These are phyloP conservation scores for Argynnis bischoffii DNA, from an alignment of 2,888 invertebrate species.

Conservation along the genomic window DNA sequence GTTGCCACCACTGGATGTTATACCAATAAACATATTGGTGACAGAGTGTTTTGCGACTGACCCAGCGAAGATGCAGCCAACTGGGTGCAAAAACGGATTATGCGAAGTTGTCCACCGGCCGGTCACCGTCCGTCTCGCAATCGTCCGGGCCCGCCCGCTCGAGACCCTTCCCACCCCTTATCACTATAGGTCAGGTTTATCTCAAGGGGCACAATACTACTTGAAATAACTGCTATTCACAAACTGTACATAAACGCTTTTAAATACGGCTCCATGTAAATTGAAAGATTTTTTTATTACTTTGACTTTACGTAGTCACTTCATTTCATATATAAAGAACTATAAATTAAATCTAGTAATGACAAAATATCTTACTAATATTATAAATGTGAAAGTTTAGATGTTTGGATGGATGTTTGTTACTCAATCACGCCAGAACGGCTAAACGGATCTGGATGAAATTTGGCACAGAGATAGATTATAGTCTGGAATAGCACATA, in stretches of 20 bases:
- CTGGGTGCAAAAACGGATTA: slow-evolving; percentile 46
- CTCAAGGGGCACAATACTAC: slow-evolving; percentile 64
- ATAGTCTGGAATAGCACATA: too few relatives aligned
- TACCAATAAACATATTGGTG: slow-evolving; percentile 79
- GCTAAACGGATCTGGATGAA: too few relatives aligned
- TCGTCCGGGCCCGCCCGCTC: slow-evolving; percentile 42
- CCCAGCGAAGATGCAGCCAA: slow-evolving; percentile 29
- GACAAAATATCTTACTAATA: too few relatives aligned
- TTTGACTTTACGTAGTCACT: too few relatives aligned
- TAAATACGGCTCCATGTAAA: too few relatives aligned
- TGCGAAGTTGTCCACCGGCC: slow-evolving; percentile 42
- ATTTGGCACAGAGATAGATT: too few relatives aligned
- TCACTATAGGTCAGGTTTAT: slow-evolving; percentile 69
- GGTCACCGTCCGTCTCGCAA: slow-evolving; percentile 40
- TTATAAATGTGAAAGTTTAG: too few relatives aligned
- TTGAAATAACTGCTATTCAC: slow-evolving; percentile 51
- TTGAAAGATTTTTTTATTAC: too few relatives aligned
- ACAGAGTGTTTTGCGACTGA: slow-evolving; percentile 37
- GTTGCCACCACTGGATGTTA: slow-evolving; percentile 77
- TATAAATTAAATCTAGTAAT: too few relatives aligned
- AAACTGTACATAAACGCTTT: slow-evolving; percentile 34
- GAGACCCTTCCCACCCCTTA: slow-evolving; percentile 57
- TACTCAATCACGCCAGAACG: too few relatives aligned
- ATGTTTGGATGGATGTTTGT: too few relatives aligned
- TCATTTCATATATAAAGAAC: too few relatives aligned